These are phyloP conservation scores for Pachyuromys duprasi DNA, from an alignment of 2,797 vertebrate species.

Conservation along the genomic window DNA sequence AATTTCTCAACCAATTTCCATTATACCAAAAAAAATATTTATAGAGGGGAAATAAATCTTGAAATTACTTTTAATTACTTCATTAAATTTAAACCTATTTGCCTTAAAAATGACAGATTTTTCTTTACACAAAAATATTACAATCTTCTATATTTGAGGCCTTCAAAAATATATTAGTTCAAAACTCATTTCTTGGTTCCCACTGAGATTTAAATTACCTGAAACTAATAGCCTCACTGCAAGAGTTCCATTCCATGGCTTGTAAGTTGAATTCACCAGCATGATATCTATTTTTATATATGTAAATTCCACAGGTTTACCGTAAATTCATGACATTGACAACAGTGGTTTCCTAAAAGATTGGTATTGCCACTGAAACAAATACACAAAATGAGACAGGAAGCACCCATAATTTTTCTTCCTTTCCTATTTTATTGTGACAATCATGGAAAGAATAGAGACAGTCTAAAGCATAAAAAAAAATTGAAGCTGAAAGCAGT, in stretches of 20 bases:
- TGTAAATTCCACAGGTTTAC: conserved; percentile 81
- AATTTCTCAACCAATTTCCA: conserved; percentile 71
- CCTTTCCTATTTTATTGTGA: conserved; percentile 74
- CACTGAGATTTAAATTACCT: conserved; percentile 83
- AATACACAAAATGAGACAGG: conserved; percentile 75
- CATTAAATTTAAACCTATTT: conserved; percentile 74
- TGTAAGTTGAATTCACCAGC: conserved; percentile 82
- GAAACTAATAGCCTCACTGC: conserved; percentile 78
- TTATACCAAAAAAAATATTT: conserved; percentile 67
- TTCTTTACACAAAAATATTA: conserved; percentile 65
- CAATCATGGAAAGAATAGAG: conserved; percentile 69
- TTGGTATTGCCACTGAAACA: conserved; percentile 73
- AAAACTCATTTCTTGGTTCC: conserved; percentile 79
- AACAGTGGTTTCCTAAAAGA: conserved; percentile 72
- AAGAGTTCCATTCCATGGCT: conserved; percentile 75
- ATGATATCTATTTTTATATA: conserved; percentile 81
- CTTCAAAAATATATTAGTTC: conserved; percentile 78
- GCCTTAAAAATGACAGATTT: conserved; percentile 47
- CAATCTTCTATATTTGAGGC: conserved; percentile 65
- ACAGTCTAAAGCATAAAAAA: conserved; percentile 62
- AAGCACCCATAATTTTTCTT: conserved; percentile 71
- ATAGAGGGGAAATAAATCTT: conserved; percentile 72
- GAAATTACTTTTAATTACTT: conserved; percentile 77
- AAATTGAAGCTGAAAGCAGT: conserved; percentile 66
- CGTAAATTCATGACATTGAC: conserved; percentile 79